Conservation (phyloP, 92 coral and sea anemone species). For the Palythoa heliodiscus region DNA sequence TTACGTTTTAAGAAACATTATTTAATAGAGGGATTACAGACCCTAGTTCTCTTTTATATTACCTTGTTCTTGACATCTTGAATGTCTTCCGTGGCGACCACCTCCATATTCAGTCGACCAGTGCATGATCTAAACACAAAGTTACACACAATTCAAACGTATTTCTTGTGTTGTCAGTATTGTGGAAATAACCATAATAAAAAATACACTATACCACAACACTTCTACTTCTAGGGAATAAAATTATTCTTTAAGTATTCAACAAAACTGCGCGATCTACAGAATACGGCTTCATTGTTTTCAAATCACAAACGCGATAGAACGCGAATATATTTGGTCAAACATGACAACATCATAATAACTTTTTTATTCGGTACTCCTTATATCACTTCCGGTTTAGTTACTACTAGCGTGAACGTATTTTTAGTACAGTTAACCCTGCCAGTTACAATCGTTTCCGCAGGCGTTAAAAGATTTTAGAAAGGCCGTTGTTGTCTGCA, state of each 20-base stretch:
- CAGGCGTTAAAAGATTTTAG: too few relatives aligned
- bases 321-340: too few relatives aligned
- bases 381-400: too few relatives aligned
- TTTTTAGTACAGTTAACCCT: too few relatives aligned
- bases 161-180: background rate
- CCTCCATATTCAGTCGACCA: slow-evolving; percentile 72
- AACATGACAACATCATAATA: too few relatives aligned
- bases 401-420: too few relatives aligned
- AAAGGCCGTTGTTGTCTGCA: too few relatives aligned
- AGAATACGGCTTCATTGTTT: too few relatives aligned
- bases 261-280: background rate
- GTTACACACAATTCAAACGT: background rate
- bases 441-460: too few relatives aligned
- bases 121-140: slow-evolving; percentile 50
- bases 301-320: too few relatives aligned
- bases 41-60: background rate
- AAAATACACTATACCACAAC: background rate
- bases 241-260: background rate
- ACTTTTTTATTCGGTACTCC: too few relatives aligned
- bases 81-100: slow-evolving; percentile 91
- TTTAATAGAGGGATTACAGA: background rate
- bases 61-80: slow-evolving; percentile 92
- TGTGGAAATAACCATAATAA: background rate
- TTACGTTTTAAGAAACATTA: background rate
- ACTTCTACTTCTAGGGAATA: background rate